Percentiles rank a stretch among this genome's conserved stretches.
These are phyloP conservation scores for Drosophila miranda DNA, from an alignment of 1,140 invertebrate genomes.

Conservation along the genomic window DNA sequence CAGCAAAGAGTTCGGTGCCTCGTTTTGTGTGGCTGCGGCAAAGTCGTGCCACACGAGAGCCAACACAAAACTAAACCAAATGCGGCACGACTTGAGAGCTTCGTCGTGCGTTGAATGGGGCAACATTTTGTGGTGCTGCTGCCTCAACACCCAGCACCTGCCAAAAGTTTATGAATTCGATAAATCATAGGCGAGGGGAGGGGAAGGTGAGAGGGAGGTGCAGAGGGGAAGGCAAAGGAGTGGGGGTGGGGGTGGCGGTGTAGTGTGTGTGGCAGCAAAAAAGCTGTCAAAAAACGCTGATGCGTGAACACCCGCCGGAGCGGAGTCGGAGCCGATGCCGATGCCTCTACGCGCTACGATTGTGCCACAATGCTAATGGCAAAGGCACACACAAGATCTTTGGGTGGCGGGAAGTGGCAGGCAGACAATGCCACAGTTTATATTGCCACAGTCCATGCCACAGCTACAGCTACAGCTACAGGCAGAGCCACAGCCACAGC, in stretches of 20 bases:
- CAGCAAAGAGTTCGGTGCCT: background rate
- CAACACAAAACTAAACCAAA: constrained; percentile 70
- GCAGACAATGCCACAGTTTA: constrained; percentile 79
- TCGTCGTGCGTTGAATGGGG: constrained; percentile 67
- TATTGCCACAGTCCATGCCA: constrained; percentile 61
- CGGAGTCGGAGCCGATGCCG: background rate
- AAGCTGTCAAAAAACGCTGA: constrained; percentile 73
- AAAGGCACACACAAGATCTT: constrained; percentile 62
- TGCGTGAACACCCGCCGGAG: constrained; percentile 69
- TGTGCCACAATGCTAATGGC: constrained; percentile 75
- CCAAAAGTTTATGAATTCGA: constrained; percentile 61
- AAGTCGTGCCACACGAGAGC: constrained; percentile 70
- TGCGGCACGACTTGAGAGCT: constrained; percentile 63
- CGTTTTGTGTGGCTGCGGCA: constrained; percentile 3
- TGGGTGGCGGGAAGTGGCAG: constrained; percentile 55
- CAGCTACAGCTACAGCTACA: too few relatives aligned
- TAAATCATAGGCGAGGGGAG: constrained; percentile 47
- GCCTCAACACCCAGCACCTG: constrained; percentile 74
- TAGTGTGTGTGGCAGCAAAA: constrained; percentile 18
- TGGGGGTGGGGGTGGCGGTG: background rate
- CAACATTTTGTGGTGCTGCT: constrained; percentile 62
- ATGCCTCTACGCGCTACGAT: constrained; percentile 62
- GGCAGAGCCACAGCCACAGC: too few relatives aligned
- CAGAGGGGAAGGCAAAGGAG: background rate
- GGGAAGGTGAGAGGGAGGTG: constrained; percentile 8